Conservation (phyloP, 2,113 vertebrate species). For the Equus quagga region DNA sequence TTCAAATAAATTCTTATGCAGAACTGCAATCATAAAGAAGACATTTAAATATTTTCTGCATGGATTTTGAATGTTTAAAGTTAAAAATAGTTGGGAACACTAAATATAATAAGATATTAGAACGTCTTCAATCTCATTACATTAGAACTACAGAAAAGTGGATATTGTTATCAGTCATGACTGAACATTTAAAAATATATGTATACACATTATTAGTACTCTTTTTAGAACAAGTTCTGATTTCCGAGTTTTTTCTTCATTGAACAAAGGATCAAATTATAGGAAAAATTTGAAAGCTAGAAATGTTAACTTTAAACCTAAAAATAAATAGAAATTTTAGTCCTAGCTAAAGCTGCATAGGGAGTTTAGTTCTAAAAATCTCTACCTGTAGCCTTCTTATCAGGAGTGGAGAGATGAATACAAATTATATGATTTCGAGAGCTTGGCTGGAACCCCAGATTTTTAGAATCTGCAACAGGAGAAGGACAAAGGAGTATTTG, state of each 20-base stretch:
- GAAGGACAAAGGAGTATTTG: neutral
- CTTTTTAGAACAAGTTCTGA: constrained; percentile 26
- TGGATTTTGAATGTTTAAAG: constrained; percentile 23
- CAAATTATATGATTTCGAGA: neutral
- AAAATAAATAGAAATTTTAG: neutral
- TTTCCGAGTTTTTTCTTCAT: constrained; percentile 11
- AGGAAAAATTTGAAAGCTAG: neutral
- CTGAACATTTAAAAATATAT: neutral
- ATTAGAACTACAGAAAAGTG: neutral
- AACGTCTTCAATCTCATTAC: neutral
- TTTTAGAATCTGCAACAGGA: constrained; percentile 6
- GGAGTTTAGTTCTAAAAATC: neutral
- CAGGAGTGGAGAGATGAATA: neutral
- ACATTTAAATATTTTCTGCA: neutral
- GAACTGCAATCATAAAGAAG: neutral
- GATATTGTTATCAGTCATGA: neutral
- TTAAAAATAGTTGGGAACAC: neutral
- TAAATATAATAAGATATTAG: neutral
- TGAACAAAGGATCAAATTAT: too few relatives aligned
- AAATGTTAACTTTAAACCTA: neutral
- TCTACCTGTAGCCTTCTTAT: neutral
- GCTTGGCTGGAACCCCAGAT: neutral
- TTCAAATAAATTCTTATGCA: neutral
- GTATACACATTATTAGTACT: neutral
- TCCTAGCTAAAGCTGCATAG: neutral